A percentile compares a stretch with the other conserved stretches of the same genome.
Conservation (phyloP, 2,888 invertebrate species). For the Belgica antarctica region DNA sequence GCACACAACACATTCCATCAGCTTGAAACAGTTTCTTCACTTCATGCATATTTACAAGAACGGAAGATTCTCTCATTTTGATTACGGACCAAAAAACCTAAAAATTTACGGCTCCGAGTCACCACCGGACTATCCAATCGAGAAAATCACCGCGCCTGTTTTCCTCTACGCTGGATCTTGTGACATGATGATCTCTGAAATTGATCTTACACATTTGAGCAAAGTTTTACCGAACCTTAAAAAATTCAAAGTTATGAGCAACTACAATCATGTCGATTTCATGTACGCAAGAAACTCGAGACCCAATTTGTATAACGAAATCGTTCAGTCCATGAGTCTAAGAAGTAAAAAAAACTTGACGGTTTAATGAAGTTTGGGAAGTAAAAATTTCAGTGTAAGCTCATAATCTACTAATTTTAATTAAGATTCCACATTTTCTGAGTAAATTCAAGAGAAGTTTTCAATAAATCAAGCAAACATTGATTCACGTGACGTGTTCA, state of each 20-base stretch:
- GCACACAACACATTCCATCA: constrained; percentile 59
- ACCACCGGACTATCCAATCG: constrained; percentile 56
- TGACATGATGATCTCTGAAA: neutral
- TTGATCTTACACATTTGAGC: constrained; percentile 8
- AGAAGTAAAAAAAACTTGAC: too few species aligned
- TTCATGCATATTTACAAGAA: constrained; percentile 56
- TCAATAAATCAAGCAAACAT: too few species aligned
- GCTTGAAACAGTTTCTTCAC: constrained; percentile 60
- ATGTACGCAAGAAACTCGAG: neutral
- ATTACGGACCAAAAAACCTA: constrained; percentile 53
- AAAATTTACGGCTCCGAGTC: constrained; percentile 53
- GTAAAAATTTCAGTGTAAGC: too few species aligned
- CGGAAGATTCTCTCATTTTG: constrained; percentile 53
- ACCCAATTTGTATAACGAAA: neutral
- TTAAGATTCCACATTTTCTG: too few species aligned
- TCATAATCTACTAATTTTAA: too few species aligned
- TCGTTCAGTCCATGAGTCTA: constrained; percentile 10
- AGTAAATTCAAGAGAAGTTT: too few species aligned
- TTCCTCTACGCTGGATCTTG: constrained; percentile 9
- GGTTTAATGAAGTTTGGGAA: too few species aligned
- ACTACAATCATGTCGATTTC: constrained; percentile 31
- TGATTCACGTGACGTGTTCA: too few species aligned
- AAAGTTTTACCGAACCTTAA: neutral
- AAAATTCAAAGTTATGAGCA: neutral
- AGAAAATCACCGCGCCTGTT: constrained; percentile 54